Conservation (phyloP, 2,888 invertebrate genomes). For the Campoletis raptor region DNA sequence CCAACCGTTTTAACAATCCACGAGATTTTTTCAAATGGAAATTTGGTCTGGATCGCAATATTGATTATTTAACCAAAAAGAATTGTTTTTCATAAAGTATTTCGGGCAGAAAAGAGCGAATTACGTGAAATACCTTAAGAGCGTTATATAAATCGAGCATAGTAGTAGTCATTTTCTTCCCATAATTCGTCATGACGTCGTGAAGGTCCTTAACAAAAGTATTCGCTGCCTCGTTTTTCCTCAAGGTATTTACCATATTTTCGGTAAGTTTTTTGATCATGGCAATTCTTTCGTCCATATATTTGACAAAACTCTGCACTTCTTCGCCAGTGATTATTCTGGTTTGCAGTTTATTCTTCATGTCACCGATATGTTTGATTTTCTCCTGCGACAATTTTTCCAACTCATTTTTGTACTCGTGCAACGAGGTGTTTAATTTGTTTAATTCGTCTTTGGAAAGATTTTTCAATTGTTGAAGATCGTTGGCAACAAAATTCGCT, state of each 20-base stretch:
- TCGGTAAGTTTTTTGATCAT: conserved; percentile 61
- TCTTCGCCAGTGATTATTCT: conserved; percentile 64
- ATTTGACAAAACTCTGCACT: conserved; percentile 57
- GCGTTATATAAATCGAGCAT: conserved; percentile 51
- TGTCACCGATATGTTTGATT: conserved; percentile 55
- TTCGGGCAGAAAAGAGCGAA: background rate
- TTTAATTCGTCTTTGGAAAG: conserved; percentile 68
- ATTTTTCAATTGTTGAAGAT: conserved; percentile 60
- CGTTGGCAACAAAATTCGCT: conserved; percentile 62
- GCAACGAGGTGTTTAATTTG: conserved; percentile 57
- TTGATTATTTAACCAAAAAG: too few species aligned
- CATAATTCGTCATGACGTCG: conserved; percentile 38
- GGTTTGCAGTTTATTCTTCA: conserved; percentile 59
- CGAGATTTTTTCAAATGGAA: background rate
- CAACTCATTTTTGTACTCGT: conserved; percentile 61
- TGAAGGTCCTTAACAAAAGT: conserved; percentile 64
- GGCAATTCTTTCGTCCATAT: conserved; percentile 64
- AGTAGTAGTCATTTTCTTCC: conserved; percentile 58
- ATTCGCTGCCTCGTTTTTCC: conserved; percentile 51
- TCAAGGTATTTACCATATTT: conserved; percentile 54
- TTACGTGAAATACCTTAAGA: conserved; percentile 57
- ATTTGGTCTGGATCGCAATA: background rate
- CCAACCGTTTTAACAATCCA: background rate
- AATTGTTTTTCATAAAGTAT: too few species aligned
- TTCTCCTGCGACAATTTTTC: conserved; percentile 67